Conservation (phyloP, 2,888 invertebrate genomes). For the Calephelis perditalis region DNA sequence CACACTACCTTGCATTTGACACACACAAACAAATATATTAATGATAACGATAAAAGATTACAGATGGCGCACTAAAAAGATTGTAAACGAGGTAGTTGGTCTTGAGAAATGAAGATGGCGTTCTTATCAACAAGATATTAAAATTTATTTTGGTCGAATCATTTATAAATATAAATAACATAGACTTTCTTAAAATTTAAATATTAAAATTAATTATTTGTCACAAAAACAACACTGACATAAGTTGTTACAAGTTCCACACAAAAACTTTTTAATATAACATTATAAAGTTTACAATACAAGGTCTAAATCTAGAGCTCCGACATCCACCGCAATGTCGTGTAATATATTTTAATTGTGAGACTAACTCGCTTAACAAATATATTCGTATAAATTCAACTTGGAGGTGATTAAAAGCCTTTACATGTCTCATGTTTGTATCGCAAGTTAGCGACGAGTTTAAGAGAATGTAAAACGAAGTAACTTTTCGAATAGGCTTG, state of each 20-base stretch:
- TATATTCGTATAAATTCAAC: conserved; percentile 20
- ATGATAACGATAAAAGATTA: too few relatives aligned
- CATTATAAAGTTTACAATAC: conserved; percentile 6
- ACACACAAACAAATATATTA: too few relatives aligned
- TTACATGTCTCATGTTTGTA: conserved; percentile 52
- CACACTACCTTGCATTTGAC: too few relatives aligned
- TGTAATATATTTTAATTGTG: conserved; percentile 14
- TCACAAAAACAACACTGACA: neutral
- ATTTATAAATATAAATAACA: too few relatives aligned
- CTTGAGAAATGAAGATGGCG: too few relatives aligned
- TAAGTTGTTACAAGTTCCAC: neutral
- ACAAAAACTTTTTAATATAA: conserved; percentile 3
- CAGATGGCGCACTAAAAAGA: too few relatives aligned
- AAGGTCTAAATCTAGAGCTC: neutral
- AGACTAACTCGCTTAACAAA: conserved; percentile 9
- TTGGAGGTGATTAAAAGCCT: conserved; percentile 38
- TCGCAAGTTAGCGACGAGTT: conserved; percentile 36
- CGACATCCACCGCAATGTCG: conserved; percentile 3
- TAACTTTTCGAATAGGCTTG: conserved; percentile 46
- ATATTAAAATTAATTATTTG: too few relatives aligned
- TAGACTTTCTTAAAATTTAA: too few relatives aligned
- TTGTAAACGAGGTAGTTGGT: too few relatives aligned
- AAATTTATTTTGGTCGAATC: too few relatives aligned
- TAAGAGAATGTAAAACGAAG: conserved; percentile 45
- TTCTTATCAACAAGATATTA: too few relatives aligned